Evolutionary conservation across 92 coral and sea anemone genomes (phyloP).

Genomic region (Plumapathes pennacea): DNA sequence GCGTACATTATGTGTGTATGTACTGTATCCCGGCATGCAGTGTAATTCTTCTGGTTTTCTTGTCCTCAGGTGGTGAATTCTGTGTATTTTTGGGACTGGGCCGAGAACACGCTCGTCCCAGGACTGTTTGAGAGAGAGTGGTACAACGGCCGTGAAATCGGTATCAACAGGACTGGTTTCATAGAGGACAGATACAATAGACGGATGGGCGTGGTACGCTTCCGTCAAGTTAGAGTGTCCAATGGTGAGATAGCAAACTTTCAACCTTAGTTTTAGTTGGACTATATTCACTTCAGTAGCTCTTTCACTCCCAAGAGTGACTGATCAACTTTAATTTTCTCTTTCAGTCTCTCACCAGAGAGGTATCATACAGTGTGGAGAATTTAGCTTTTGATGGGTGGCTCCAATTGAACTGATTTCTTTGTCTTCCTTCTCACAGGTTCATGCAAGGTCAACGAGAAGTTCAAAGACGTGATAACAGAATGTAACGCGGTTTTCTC

Average conservation of each 20-base stretch:
- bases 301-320: too few relatives aligned
- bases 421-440: conserved; percentile 6
- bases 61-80: conserved; percentile 20
- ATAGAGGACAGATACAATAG: conserved; percentile 10
- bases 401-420: too few relatives aligned
- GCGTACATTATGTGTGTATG: too few relatives aligned
- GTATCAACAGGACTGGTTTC: conserved; percentile 22
- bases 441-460: conserved; percentile 6
- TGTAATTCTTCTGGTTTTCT: too few relatives aligned
- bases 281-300: too few relatives aligned
- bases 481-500: conserved; percentile 32
- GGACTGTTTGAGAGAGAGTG: conserved; percentile 32
- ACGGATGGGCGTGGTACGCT: conserved; percentile 24
- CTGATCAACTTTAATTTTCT: too few relatives aligned
- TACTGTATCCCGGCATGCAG: too few relatives aligned
- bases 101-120: conserved; percentile 12
- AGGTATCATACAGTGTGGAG: too few relatives aligned
- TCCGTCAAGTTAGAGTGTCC: conserved; percentile 25
- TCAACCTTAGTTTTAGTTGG: too few relatives aligned
- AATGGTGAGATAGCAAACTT: conserved; percentile 42
- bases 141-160: conserved; percentile 36
- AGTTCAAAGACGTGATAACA: not conserved
- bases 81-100: conserved; percentile 12
- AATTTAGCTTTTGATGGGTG: too few relatives aligned
- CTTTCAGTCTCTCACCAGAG: too few relatives aligned